These are phyloP conservation scores for Nymphalis polychloros DNA, from an alignment of 2,888 invertebrate species.

Conservation along the genomic window DNA sequence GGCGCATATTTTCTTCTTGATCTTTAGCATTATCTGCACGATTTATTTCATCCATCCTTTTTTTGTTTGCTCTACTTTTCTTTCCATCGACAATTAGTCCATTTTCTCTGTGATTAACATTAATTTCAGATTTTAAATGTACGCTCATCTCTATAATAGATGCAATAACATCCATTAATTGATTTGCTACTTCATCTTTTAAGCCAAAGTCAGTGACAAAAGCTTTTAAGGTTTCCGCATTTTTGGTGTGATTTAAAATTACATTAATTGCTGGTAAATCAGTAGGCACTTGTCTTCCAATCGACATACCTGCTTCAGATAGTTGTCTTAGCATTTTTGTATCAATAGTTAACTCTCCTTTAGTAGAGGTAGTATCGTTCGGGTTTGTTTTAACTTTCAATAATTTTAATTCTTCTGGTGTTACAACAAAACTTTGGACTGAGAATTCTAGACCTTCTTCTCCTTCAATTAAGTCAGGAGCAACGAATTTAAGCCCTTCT, in stretches of 20 bases:
- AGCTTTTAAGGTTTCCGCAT: conserved; percentile 74
- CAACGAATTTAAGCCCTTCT: conserved; percentile 86
- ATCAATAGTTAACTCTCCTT: conserved; percentile 84
- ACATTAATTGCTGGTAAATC: conserved; percentile 84
- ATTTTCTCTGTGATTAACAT: conserved; percentile 55
- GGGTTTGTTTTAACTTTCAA: conserved; percentile 78
- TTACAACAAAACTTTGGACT: conserved; percentile 85
- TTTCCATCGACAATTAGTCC: conserved; percentile 51
- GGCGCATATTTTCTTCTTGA: conserved; percentile 62
- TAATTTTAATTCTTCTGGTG: conserved; percentile 76
- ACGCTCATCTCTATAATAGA: conserved; percentile 79
- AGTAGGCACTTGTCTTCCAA: conserved; percentile 83
- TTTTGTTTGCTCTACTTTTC: conserved; percentile 61
- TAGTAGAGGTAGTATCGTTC: conserved; percentile 76
- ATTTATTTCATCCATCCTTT: conserved; percentile 53
- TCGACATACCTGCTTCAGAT: conserved; percentile 86
- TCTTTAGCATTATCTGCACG: conserved; percentile 45
- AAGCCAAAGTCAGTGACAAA: conserved; percentile 76
- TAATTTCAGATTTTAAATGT: conserved; percentile 71
- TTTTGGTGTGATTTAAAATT: conserved; percentile 74
- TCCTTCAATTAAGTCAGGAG: conserved; percentile 85
- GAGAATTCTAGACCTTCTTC: conserved; percentile 86
- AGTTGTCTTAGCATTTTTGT: conserved; percentile 84
- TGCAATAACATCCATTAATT: conserved; percentile 74
- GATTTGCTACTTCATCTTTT: conserved; percentile 79